Evolutionary conservation across 2,797 vertebrate genomes (phyloP), one percentile per base, ranked within the genome.

Genomic region (Manis pentadactyla): DNA sequence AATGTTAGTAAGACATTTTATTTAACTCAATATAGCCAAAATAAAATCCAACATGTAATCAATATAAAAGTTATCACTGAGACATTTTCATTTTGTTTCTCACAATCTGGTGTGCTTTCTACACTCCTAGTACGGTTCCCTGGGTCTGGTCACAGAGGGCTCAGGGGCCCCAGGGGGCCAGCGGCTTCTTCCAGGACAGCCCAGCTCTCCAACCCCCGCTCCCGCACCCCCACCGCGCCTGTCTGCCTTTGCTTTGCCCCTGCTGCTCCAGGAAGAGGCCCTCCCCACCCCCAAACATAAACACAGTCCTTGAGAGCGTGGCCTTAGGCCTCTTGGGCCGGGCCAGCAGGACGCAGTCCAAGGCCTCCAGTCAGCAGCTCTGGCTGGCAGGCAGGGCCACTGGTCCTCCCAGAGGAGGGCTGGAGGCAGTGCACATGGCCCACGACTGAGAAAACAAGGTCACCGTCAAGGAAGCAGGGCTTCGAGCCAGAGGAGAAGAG

Each of bases 361-460:
- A 9, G 66, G 82, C 55, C 84, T 42, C 55, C 2, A 2, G 1
- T 6, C 25, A 57, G 63, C 1, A 46, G 9, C 46, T 46, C 46
- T 46, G 46, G 46, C 46, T 46, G 46, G 46, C 46, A 46, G 46
- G 46, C 10, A 46, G 46, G 46, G 46, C 46, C 10, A 1, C 19
- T 7, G 31, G 27, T 49, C 39, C 9, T 57, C 25, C 78, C 2
- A 9, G 46, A 59, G n/a, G 21, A 34, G 75, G 51, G 18, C 59
- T 11, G 46, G 4, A 2, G 53, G 2, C 0, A 0, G 21, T 27
- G 61, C 95, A 53, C 0, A 0, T 10, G 42, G 34, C 82, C 9
- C 37, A 63, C 7, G n/a, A 51, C 53, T 0, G 59, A 64, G 59
- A 74, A 93, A 94, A 61, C 89, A 90, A 95, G 93, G 97, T 82